Conservation (phyloP, 2,797 vertebrate species). For the Adrianichthys oophorus region DNA sequence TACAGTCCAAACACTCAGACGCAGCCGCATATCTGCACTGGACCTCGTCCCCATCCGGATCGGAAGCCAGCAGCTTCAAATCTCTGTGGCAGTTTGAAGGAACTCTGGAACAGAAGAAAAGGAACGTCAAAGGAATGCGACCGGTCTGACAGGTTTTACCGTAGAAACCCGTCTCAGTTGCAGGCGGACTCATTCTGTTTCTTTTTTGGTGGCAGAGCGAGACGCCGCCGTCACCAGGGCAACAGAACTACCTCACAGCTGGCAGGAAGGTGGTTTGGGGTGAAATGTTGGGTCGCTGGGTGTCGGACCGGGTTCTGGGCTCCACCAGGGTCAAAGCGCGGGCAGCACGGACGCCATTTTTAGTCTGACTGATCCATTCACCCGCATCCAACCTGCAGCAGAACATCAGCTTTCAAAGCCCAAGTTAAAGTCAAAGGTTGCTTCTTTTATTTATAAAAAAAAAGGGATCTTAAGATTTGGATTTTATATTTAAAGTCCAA, state of each 20-base stretch:
- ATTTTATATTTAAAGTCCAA: no score
- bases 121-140: no score
- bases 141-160: no score
- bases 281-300: constrained; percentile 38
- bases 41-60: constrained; percentile 42
- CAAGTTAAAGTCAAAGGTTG: not conserved
- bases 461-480: no score
- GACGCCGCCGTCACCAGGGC: not conserved
- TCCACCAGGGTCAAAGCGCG: constrained; percentile 40
- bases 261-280: constrained; percentile 53
- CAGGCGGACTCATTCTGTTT: no score
- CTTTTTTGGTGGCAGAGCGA: no score
- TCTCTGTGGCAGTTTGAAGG: constrained; percentile 45
- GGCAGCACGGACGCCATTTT: not conserved
- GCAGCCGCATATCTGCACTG: constrained; percentile 27
- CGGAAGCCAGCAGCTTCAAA: constrained; percentile 33
- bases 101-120: constrained; percentile 27
- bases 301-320: constrained; percentile 51
- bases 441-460: no score
- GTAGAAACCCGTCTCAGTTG: no score
- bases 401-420: not conserved
- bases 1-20: constrained; percentile 18
- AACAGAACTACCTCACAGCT: constrained; percentile 26
- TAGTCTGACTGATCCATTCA: not conserved
- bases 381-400: not conserved